phyloP scores from a whole-genome alignment of 2,888 invertebrate genomes.

The Aleiodes alternator region DNA sequence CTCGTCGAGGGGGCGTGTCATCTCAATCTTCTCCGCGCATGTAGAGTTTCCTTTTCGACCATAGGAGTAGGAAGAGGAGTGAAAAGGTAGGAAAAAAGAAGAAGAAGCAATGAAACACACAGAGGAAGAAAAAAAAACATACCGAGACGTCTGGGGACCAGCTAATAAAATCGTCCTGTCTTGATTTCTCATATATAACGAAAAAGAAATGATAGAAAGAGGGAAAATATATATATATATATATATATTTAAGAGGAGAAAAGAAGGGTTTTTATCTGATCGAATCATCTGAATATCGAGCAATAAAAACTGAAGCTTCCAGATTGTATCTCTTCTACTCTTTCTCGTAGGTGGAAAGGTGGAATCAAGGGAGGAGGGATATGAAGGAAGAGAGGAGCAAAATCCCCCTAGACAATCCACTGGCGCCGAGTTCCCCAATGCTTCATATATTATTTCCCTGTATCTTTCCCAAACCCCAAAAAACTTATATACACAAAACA shows the following conservation, averaged over 20 bases:
- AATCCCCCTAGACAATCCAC: constrained; percentile 51
- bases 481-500: constrained; percentile 15
- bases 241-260: constrained; percentile 33
- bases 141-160: constrained; percentile 50
- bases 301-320: constrained; percentile 69
- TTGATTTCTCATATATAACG: constrained; percentile 52
- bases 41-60: constrained; percentile 4
- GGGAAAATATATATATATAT: constrained; percentile 13
- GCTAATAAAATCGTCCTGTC: constrained; percentile 58
- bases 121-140: constrained; percentile 37
- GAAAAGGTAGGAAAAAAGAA: constrained; percentile 40
- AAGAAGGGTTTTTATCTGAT: constrained; percentile 67
- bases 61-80: constrained; percentile 31
- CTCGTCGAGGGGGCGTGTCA: constrained; percentile 59
- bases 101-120: not conserved
- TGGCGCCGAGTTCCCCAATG: constrained; percentile 54
- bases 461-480: constrained; percentile 33
- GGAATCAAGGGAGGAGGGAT: constrained; percentile 7
- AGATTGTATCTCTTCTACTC: constrained; percentile 66
- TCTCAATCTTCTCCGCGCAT: constrained; percentile 54
- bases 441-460: constrained; percentile 58
- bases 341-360: constrained; percentile 29
- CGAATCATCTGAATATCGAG: constrained; percentile 74
- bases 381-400: constrained; percentile 2
- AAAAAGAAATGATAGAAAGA: constrained; percentile 37